Evolutionary conservation across 2,113 vertebrate genomes (phyloP).

Genomic region (Oncorhynchus keta): DNA sequence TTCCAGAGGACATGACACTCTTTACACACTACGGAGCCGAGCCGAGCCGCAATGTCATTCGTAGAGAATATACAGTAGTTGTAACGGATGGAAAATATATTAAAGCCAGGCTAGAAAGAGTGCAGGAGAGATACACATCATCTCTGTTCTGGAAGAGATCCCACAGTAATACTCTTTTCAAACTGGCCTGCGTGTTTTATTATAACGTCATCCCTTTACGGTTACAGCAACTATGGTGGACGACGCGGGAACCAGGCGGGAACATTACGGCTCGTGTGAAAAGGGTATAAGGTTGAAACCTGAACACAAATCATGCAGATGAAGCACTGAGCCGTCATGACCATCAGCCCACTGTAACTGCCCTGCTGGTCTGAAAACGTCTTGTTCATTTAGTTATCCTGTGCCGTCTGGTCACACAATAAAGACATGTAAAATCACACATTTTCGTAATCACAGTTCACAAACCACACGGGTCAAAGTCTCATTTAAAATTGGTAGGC

Average conservation of each 20-base stretch:
- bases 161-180: slow-evolving; percentile 3
- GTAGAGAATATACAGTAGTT: too few species aligned
- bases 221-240: not conserved
- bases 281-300: too few species aligned
- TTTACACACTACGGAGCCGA: too few species aligned
- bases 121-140: too few species aligned
- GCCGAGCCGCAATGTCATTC: too few species aligned
- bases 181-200: not conserved
- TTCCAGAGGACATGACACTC: too few species aligned
- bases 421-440: not conserved
- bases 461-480: not conserved
- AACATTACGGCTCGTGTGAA: too few species aligned
- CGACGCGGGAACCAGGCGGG: too few species aligned
- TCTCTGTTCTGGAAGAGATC: too few species aligned
- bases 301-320: not conserved
- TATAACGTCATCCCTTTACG: slow-evolving; percentile 13
- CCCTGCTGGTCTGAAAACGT: not conserved
- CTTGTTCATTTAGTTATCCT: not conserved
- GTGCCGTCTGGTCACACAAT: not conserved
- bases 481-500: not conserved
- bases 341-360: not conserved
- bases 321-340: not conserved
- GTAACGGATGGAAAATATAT: too few species aligned
- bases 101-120: too few species aligned
- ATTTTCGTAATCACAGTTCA: not conserved